Base-by-base conservation (phyloP, 2,113 vertebrate species). In the Salvelinus sp. region DNA sequence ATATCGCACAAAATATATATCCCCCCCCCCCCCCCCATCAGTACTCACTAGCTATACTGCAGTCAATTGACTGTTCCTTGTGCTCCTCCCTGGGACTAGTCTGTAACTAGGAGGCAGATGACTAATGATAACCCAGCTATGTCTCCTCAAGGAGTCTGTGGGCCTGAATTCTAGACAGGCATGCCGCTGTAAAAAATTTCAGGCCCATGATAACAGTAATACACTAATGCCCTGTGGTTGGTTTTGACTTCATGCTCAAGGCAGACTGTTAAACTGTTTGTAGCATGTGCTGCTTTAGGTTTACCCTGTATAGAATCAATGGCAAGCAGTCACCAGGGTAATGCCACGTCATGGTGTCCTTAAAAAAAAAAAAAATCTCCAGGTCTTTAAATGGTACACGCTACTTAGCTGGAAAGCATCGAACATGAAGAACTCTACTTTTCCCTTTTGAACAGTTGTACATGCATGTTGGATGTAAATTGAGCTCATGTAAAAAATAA, bases 201-300 rank as follows among this genome's bases (percentile, higher is more conserved):
- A 10, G 14, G 5, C 28, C 6, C 30, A 7, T 28, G 25, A 28
- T 28, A 13, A 16, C 65, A 33, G 2, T 20, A 18, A 18, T 30
- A 3, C 20, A 50, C 38, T n/a, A 2, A 10, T 3, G 60, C 20
- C 13, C 30, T 73, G 22, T 58, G 72, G 6, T 27, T 38, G 16
- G 25, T 33, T 33, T 60, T 0, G 16, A 72, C 22, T 60, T 12
- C 48, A 33, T 18, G 23, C n/a, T 73, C 38, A 65, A 30, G 27
- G 4, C 44, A 30, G 60, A 27, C 33, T 48, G 68, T 30, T 64
- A 63, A 64, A 33, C 22, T 65, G 20, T 79, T 79, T 75, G 33
- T 10, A 60, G 6, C 48, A 30, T 67, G 20, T 50, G 50, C 12
- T 58, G 9, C 54, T 65, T 65, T 78, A 69, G 16, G 54, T 50